Conservation (phyloP, 2,888 invertebrate species). For the Julus scandinavius region DNA sequence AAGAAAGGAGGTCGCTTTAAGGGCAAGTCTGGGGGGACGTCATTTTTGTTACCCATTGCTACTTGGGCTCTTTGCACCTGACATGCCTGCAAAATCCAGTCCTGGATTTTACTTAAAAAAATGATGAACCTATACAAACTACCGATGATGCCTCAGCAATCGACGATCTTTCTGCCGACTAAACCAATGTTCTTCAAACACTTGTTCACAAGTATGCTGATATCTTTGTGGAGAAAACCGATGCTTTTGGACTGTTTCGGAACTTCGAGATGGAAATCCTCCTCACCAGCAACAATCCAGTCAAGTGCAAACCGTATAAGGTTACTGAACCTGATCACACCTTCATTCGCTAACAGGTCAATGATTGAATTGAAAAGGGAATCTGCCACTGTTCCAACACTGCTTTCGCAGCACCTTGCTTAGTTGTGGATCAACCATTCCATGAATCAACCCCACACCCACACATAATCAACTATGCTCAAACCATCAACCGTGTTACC, state of each 20-base stretch:
- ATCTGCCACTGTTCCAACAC: constrained; percentile 35
- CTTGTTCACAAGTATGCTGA: not conserved
- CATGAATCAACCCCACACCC: not conserved
- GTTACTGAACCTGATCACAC: not conserved
- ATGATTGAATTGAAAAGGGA: not conserved
- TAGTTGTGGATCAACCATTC: constrained; percentile 38
- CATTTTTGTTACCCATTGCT: too few relatives aligned
- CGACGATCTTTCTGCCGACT: too few relatives aligned
- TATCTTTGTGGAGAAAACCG: not conserved
- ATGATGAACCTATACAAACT: too few relatives aligned
- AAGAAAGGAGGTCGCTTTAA: too few relatives aligned
- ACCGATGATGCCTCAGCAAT: too few relatives aligned
- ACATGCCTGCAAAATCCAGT: too few relatives aligned
- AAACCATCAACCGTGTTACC: not conserved
- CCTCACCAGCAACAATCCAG: constrained; percentile 28
- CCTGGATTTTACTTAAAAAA: too few relatives aligned
- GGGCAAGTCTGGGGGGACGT: too few relatives aligned
- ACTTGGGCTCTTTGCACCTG: too few relatives aligned
- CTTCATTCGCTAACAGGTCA: not conserved
- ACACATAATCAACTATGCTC: not conserved
- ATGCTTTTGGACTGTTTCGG: not conserved
- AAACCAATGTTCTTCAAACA: too few relatives aligned
- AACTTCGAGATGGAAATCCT: not conserved
- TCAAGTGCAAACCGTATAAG: constrained; percentile 11
- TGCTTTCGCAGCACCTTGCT: constrained; percentile 1